phyloP scores from a whole-genome alignment of 2,888 invertebrate genomes.

The Drosophila pseudotalamancana region DNA sequence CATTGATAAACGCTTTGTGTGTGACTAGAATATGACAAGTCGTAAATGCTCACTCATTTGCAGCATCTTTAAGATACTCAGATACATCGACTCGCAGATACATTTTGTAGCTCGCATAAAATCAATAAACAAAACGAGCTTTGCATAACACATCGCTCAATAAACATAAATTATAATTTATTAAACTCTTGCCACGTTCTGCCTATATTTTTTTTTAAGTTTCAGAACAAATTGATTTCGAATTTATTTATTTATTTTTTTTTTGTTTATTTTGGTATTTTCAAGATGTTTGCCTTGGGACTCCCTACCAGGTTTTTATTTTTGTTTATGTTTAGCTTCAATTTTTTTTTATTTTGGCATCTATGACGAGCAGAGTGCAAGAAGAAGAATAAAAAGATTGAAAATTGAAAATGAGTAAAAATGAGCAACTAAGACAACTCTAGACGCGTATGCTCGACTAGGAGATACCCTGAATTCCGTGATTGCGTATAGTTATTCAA shows the following conservation, averaged over 20 bases:
- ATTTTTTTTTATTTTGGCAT: slow-evolving; percentile 15
- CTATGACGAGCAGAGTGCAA: no score
- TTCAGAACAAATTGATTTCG: slow-evolving; percentile 38
- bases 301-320: slow-evolving; percentile 11
- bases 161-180: slow-evolving; percentile 79
- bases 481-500: no score
- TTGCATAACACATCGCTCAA: slow-evolving; percentile 72
- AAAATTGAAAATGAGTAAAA: slow-evolving; percentile 11
- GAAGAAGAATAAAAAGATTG: slow-evolving; percentile 7
- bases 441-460: no score
- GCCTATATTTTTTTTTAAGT: slow-evolving; percentile 32
- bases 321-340: slow-evolving; percentile 31
- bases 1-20: not conserved
- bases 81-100: slow-evolving; percentile 31
- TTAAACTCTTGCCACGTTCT: slow-evolving; percentile 61
- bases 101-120: slow-evolving; percentile 36
- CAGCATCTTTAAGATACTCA: slow-evolving; percentile 41
- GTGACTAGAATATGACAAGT: slow-evolving; percentile 69
- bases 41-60: slow-evolving; percentile 62
- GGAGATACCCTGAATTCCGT: no score
- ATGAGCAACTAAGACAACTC: no score
- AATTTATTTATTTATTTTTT: slow-evolving; percentile 10
- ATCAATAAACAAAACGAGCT: slow-evolving; percentile 61
- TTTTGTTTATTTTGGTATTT: slow-evolving; percentile 29
- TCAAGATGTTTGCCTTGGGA: slow-evolving; percentile 22